phyloP scores from a whole-genome alignment of 1,140 invertebrate species.

The Hylyphantes graminicola region DNA sequence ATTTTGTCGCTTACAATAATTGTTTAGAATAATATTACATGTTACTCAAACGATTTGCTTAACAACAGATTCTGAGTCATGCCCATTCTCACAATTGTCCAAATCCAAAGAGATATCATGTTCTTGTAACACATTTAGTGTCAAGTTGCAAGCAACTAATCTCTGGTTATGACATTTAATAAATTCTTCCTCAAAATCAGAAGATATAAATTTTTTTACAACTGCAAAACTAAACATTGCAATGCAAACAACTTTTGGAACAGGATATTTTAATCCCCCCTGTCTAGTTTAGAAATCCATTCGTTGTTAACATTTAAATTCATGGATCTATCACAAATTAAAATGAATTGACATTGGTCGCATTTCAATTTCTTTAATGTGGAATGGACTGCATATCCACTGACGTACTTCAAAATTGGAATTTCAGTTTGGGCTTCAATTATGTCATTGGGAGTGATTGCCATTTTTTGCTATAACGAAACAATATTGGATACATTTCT shows the following conservation, averaged over 20 bases:
- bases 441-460: no score
- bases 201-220: not conserved
- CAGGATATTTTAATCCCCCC: not conserved
- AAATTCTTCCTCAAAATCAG: not conserved
- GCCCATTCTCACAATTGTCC: no score
- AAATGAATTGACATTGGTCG: no score
- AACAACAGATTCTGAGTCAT: not conserved
- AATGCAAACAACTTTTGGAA: not conserved
- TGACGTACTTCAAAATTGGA: no score
- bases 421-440: no score
- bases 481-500: not conserved
- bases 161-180: not conserved
- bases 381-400: no score
- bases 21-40: not conserved
- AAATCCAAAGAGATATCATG: no score
- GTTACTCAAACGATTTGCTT: not conserved
- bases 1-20: not conserved
- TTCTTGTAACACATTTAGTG: no score
- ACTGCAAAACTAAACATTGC: not conserved
- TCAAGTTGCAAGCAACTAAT: not conserved
- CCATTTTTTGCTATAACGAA: no score
- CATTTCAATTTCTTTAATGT: no score
- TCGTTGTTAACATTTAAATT: not conserved
- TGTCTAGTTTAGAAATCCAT: not conserved
- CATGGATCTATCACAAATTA: not conserved